Evolutionary conservation across 2,113 vertebrate species (phyloP).

Genomic region (Gymnocephalus cernua): DNA sequence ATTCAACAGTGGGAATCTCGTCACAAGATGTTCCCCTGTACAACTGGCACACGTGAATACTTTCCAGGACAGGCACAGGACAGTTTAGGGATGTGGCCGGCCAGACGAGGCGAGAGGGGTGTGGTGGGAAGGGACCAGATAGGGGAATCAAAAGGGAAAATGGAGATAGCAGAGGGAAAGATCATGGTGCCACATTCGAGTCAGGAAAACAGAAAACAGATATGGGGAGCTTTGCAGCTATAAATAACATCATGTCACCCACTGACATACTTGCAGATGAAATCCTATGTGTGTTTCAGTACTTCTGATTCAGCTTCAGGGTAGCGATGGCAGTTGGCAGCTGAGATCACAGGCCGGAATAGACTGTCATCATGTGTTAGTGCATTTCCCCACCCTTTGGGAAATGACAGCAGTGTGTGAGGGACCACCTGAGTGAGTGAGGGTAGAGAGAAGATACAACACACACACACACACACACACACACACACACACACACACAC

Average conservation of each 20-base stretch:
- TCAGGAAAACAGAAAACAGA: conserved; percentile 6
- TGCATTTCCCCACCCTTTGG: conserved; percentile 38
- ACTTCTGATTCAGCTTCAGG: conserved; percentile 44
- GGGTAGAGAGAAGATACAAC: neutral
- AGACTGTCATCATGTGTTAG: conserved; percentile 46
- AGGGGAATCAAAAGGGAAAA: conserved; percentile 24
- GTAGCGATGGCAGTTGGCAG: conserved; percentile 53
- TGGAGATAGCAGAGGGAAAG: conserved; percentile 41
- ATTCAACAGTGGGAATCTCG: too few species aligned
- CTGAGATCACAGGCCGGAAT: conserved; percentile 74
- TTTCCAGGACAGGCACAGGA: conserved; percentile 10
- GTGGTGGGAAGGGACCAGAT: conserved; percentile 48
- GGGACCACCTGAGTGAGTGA: conserved; percentile 50
- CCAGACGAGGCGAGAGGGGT: conserved; percentile 6
- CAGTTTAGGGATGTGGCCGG: neutral
- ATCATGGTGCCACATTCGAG: conserved; percentile 11
- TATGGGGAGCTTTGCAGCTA: conserved; percentile 26
- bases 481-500: conserved; percentile 14
- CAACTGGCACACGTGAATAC: conserved; percentile 27
- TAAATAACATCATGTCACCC: conserved; percentile 46
- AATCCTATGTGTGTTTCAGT: conserved; percentile 55
- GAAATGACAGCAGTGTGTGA: conserved; percentile 52
- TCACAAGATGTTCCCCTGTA: conserved; percentile 37
- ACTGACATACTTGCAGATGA: conserved; percentile 30
- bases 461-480: conserved; percentile 18